A percentile compares a stretch with the other conserved stretches of the same genome.
These are phyloP conservation scores for Agriopis leucophaearia DNA, from an alignment of 2,888 invertebrate species.

Conservation along the genomic window DNA sequence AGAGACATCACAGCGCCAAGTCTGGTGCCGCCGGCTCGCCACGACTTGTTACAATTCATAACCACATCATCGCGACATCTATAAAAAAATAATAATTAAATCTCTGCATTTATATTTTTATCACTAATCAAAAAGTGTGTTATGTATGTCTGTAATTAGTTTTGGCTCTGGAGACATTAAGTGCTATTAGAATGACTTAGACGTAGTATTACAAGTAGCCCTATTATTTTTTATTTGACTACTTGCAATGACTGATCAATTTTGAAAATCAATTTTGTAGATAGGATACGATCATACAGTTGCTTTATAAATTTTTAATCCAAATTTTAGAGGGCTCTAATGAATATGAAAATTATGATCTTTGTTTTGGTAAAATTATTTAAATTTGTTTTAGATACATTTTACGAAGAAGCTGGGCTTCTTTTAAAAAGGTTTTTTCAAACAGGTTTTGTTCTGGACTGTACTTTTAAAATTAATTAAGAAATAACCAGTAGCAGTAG, in stretches of 20 bases:
- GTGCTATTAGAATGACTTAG: background rate
- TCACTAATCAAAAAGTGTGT: conserved; percentile 10
- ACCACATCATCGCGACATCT: background rate
- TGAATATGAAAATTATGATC: conserved; percentile 21
- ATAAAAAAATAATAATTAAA: background rate
- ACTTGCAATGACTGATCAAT: conserved; percentile 13
- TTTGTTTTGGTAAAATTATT: conserved; percentile 27
- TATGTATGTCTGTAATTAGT: conserved; percentile 7
- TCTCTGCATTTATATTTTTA: conserved; percentile 31
- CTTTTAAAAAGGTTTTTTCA: background rate
- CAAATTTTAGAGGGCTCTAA: conserved; percentile 14
- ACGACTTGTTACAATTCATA: background rate
- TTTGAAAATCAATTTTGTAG: conserved; percentile 3
- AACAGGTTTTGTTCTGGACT: background rate
- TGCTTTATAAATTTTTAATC: background rate
- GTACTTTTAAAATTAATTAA: background rate
- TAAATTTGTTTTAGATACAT: conserved; percentile 16
- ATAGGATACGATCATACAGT: background rate
- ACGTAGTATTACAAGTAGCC: conserved; percentile 17
- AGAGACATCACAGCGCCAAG: conserved; percentile 54
- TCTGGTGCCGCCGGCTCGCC: conserved; percentile 4
- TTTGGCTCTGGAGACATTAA: background rate
- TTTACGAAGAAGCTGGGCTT: conserved; percentile 31
- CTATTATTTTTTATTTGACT: conserved; percentile 12
- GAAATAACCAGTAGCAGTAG: too few relatives aligned